These are phyloP conservation scores for Eretmochelys imbricata DNA, from an alignment of 2,113 vertebrate species.

Conservation along the genomic window DNA sequence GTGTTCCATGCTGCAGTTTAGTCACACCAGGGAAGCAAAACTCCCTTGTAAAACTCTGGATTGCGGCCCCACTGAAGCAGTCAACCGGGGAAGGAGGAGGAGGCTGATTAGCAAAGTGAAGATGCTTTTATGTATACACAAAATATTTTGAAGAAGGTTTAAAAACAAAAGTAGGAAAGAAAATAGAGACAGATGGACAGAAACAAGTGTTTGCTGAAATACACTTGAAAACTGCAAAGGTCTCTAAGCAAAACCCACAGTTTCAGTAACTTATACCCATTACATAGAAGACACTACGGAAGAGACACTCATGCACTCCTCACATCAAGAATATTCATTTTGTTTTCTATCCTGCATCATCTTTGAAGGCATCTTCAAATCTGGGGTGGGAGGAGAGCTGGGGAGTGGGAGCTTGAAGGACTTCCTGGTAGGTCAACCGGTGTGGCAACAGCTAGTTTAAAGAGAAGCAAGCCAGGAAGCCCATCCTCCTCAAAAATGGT, in stretches of 20 bases:
- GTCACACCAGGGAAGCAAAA: neutral
- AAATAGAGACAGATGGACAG: neutral
- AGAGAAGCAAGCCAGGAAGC: too few relatives aligned
- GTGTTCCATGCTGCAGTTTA: neutral
- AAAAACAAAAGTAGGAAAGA: neutral
- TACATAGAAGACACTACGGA: neutral
- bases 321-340: neutral
- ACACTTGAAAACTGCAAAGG: neutral
- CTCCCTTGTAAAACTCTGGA: neutral
- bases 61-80: neutral
- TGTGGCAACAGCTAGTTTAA: neutral
- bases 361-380: neutral
- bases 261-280: neutral
- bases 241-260: neutral
- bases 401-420: too few relatives aligned
- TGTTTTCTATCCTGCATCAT: neutral
- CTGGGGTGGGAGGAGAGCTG: neutral
- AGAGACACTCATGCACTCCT: neutral
- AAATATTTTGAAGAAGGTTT: neutral
- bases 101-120: neutral
- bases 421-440: neutral
- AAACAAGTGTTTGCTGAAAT: neutral
- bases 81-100: neutral
- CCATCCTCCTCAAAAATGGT: too few relatives aligned
- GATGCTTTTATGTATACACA: neutral